Percentiles rank a stretch among this genome's conserved stretches.
Evolutionary conservation across 1,140 invertebrate genomes (phyloP).

Genomic region (honey bee (Apis mellifera)): DNA sequence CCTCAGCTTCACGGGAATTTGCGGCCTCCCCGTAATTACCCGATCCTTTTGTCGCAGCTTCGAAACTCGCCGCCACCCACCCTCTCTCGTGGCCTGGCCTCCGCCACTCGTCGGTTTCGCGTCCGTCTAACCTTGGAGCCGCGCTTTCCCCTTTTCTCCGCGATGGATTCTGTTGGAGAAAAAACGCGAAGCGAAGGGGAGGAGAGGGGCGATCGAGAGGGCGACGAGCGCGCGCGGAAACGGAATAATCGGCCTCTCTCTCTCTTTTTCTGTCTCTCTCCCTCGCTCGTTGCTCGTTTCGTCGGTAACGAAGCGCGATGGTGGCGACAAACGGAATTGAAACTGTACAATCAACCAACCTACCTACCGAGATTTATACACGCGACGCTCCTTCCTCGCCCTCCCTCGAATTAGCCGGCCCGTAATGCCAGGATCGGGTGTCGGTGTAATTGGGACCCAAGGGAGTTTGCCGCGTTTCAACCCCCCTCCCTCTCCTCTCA

Average conservation of each 20-base stretch:
- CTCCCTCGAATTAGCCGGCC: constrained; percentile 77
- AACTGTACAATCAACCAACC: constrained; percentile 74
- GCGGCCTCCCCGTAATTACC: constrained; percentile 72
- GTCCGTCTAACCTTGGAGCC: background rate
- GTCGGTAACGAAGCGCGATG: background rate
- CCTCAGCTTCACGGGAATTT: constrained; percentile 56
- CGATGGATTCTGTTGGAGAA: too few relatives aligned
- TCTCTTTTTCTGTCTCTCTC: too few relatives aligned
- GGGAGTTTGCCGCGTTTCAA: constrained; percentile 71
- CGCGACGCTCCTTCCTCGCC: constrained; percentile 59
- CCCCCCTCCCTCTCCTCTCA: constrained; percentile 1
- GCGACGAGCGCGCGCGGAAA: background rate
- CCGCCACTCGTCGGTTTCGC: constrained; percentile 12
- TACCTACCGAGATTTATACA: constrained; percentile 72
- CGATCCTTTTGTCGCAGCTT: constrained; percentile 64
- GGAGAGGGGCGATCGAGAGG: too few relatives aligned
- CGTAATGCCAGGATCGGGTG: constrained; percentile 78
- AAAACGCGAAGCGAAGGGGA: background rate
- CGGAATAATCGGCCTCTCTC: background rate
- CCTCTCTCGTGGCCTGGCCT: constrained; percentile 27
- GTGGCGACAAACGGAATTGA: constrained; percentile 72
- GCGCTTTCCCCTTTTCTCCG: too few relatives aligned
- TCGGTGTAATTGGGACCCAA: constrained; percentile 79
- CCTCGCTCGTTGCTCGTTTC: too few relatives aligned
- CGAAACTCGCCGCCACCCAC: constrained; percentile 16